phyloP scores from a whole-genome alignment of 2,888 invertebrate genomes.

The Itoplectis maculator region DNA sequence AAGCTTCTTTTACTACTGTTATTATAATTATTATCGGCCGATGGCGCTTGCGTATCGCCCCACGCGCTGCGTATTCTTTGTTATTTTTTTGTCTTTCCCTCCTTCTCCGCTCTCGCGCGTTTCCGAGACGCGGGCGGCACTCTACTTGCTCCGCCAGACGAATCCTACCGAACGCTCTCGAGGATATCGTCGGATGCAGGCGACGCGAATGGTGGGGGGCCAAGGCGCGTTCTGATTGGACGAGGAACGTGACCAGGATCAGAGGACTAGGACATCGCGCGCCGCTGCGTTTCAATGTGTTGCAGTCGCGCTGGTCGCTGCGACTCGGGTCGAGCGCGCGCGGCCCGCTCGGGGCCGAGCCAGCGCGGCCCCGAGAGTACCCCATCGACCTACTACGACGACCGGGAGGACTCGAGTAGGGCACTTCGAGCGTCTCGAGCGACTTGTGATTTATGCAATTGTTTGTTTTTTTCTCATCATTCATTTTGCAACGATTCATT shows the following conservation, averaged over 20 bases:
- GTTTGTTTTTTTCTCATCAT: not conserved
- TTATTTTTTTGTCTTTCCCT: not conserved
- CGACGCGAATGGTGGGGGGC: too few species aligned
- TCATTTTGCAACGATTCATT: not conserved
- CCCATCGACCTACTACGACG: too few species aligned
- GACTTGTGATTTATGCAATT: too few species aligned
- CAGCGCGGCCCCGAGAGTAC: too few species aligned
- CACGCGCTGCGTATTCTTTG: conserved; percentile 2
- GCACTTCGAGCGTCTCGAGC: too few species aligned
- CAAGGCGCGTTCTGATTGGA: not conserved
- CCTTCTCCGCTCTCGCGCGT: not conserved
- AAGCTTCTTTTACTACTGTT: conserved; percentile 12
- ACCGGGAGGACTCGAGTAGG: too few species aligned
- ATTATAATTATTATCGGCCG: conserved; percentile 16
- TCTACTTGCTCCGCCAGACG: not conserved
- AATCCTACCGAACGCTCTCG: not conserved
- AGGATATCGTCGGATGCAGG: too few species aligned
- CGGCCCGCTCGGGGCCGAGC: too few species aligned
- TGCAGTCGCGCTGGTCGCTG: too few species aligned
- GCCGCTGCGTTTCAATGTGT: not conserved
- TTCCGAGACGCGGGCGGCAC: not conserved
- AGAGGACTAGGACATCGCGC: not conserved
- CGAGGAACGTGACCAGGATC: not conserved
- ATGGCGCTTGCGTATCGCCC: conserved; percentile 39
- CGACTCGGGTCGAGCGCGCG: too few species aligned